These are phyloP conservation scores for Gobius niger DNA, from an alignment of 2,113 vertebrate species.

Conservation along the genomic window DNA sequence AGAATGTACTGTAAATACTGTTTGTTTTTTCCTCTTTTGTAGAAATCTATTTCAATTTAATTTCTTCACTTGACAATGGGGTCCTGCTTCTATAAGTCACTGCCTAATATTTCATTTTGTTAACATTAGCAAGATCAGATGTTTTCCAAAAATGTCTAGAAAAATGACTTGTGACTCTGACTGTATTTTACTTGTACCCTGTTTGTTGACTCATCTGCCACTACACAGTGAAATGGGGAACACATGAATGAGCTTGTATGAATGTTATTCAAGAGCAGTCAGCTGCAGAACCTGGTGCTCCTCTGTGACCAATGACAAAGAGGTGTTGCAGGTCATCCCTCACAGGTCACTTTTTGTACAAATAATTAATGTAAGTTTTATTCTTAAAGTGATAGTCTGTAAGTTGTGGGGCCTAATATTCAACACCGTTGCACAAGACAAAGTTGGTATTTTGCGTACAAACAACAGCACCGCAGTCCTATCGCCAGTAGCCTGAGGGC, in stretches of 20 bases:
- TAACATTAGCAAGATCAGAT: neutral
- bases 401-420: too few species aligned
- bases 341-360: constrained; percentile 60
- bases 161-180: neutral
- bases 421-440: too few species aligned
- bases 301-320: constrained; percentile 52
- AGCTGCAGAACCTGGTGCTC: constrained; percentile 42
- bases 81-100: neutral
- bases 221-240: constrained; percentile 19
- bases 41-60: neutral
- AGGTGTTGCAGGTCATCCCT: constrained; percentile 80
- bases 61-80: neutral
- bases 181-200: neutral
- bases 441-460: too few species aligned
- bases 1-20: constrained; percentile 55
- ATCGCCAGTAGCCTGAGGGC: too few species aligned
- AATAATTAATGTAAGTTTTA: constrained; percentile 31
- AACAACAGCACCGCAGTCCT: too few species aligned
- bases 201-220: constrained; percentile 42
- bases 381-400: neutral
- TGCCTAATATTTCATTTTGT: neutral
- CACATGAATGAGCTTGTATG: constrained; percentile 5
- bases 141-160: neutral
- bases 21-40: neutral
- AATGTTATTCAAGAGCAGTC: constrained; percentile 18